phyloP scores from a whole-genome alignment of 2,113 vertebrate species.

The Pelobates fuscus region DNA sequence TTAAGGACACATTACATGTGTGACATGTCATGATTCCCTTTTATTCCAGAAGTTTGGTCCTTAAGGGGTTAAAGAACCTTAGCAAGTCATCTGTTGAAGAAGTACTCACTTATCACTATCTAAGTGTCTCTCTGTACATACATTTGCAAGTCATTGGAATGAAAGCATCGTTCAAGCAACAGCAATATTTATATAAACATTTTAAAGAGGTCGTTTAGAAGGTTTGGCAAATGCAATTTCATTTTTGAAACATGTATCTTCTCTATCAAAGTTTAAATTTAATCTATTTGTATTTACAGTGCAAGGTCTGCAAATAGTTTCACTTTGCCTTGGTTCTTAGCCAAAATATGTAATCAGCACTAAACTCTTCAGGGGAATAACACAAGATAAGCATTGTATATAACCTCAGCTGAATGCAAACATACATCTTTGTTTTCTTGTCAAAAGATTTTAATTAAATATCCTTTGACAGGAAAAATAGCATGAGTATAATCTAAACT shows the following conservation, averaged over 20 bases:
- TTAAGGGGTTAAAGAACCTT: too few relatives aligned
- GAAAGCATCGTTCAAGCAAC: too few relatives aligned
- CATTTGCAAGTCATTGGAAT: too few relatives aligned
- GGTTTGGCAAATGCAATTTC: neutral
- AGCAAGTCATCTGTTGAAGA: too few relatives aligned
- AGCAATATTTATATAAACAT: too few relatives aligned
- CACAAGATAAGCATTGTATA: constrained; percentile 27
- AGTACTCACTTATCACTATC: too few relatives aligned
- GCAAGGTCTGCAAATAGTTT: constrained; percentile 4
- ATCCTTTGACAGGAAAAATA: constrained; percentile 15
- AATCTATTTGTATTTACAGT: neutral
- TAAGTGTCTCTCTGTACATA: too few relatives aligned
- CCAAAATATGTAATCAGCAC: constrained; percentile 24
- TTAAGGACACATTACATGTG: too few relatives aligned
- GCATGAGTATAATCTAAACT: constrained; percentile 10
- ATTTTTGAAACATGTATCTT: neutral
- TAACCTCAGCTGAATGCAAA: constrained; percentile 21
- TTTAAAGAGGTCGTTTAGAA: too few relatives aligned
- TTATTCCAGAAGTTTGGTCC: too few relatives aligned
- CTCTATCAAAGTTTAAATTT: neutral
- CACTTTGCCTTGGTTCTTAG: constrained; percentile 6
- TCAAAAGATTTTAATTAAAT: constrained; percentile 37
- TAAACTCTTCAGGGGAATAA: neutral
- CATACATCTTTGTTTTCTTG: constrained; percentile 16
- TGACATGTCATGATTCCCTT: too few relatives aligned